Evolutionary conservation across 2,113 vertebrate species (phyloP).

Genomic region (Arizona elegans): DNA sequence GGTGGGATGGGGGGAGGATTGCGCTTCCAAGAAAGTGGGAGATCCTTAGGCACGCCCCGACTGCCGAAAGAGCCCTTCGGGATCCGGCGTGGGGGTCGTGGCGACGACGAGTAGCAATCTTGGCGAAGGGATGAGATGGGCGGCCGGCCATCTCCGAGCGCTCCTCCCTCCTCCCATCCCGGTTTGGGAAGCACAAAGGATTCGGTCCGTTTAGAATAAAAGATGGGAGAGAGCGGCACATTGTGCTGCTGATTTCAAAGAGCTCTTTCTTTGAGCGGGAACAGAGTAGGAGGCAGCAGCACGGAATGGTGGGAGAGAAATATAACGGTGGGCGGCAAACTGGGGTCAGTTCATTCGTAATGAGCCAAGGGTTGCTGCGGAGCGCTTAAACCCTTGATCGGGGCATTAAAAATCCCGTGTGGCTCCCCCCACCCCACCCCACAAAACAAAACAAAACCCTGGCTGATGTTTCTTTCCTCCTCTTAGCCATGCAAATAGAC

Average conservation of each 20-base stretch:
- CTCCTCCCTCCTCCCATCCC: not conserved
- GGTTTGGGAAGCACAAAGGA: slow-evolving; percentile 14
- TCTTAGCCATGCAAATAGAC: not conserved
- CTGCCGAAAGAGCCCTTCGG: not conserved
- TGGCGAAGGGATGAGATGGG: not conserved
- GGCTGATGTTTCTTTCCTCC: not conserved
- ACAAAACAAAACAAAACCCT: not conserved
- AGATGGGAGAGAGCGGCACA: not conserved
- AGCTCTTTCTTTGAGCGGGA: not conserved
- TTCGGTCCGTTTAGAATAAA: not conserved
- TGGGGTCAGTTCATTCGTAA: not conserved
- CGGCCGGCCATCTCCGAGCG: not conserved
- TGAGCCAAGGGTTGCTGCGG: not conserved
- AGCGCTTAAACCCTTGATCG: too few relatives aligned
- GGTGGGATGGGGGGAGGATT: too few relatives aligned
- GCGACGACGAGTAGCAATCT: not conserved
- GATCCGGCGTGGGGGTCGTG: not conserved
- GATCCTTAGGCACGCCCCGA: not conserved
- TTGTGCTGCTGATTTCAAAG: not conserved
- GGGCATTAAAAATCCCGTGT: not conserved
- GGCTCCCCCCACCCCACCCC: not conserved
- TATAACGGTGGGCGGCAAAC: too few relatives aligned
- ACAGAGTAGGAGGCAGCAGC: not conserved
- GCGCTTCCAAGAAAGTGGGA: not conserved
- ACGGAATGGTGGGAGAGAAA: not conserved